Base-by-base conservation (phyloP, 2,797 vertebrate species). In the Triplophysa yarkandensis region DNA sequence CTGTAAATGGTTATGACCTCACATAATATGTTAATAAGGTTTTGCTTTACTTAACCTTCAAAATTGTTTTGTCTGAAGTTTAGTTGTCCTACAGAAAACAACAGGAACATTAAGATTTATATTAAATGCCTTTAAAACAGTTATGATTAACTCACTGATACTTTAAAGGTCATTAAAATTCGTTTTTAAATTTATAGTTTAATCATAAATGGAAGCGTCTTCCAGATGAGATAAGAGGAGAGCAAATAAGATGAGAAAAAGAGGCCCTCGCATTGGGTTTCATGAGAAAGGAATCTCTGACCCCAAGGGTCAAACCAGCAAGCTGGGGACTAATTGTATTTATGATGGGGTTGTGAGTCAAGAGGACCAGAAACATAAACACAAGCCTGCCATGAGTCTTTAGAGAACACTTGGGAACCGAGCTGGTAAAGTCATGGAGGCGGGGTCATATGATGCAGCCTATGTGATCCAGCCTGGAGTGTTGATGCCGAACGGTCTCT, bases 391-490 rank as follows among this genome's bases (percentile, higher is more conserved):
- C 55, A 30, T 61, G 68, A 43, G 62, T 61, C 60, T 77, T 39
- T 44, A 78, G 73, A 77, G 62, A 57, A 60, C 34, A 74, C 65
- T 46, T 64, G 61, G 70, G 70, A 81, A 60, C 57, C 1, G 19
- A 44, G 39, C 68, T 79, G 65, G 79, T 77, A 81, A 82, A 80
- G 71, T 70, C 63, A 79, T 73, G 82, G 79, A 82, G 85, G 86
- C 61, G 68, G 78, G 81, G 84, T 92, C 91, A 91, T 90, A 89
- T 92, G 91, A 92, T 90, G 82, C 85, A 83, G 32, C 74, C 70
- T 86, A 80, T 83, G 72, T 85, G 86, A 91, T 89, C 82, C 83
- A 80, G 88, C 88, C 89, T 84, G 68, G 86, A 88, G 86, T 81
- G 86, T 88, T 74, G 83, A 86, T 84, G 78, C 83, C 79, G 68